Base-by-base conservation (phyloP, 2,113 vertebrate genomes). In the Chionodraco myersi region DNA sequence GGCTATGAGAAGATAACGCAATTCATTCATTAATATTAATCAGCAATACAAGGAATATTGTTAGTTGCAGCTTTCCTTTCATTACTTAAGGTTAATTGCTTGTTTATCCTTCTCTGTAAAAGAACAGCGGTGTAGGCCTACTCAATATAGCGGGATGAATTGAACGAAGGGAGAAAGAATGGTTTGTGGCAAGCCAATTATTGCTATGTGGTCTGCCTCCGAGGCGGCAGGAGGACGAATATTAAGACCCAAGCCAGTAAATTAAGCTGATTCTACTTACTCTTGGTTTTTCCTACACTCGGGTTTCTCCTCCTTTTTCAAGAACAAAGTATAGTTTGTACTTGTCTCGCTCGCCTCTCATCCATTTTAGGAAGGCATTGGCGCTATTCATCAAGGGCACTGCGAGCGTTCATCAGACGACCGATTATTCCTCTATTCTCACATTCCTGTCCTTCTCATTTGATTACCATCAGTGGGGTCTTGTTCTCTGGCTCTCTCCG, bases 401-500 rank as follows among this genome's bases (percentile, higher is more conserved):
- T 61, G 74, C 80, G 77, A 84, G 82, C 41, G 74, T 80, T 91
- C 82, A 91, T 92, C 86, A 89, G 81, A 82, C 34, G 57, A 21
- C 61, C 48, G 64, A 88, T 89, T 87, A 89, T 89, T 90, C 76
- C 83, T 73, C 79, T 53, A 54, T 88, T 91, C 85, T 84, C 78
- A 58, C 72, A 26, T 79, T 80, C 74, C 87, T 82, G 82, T 88
- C 87, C 74, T 72, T 80, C 88, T 89, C 89, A 79, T 92, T 89
- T 88, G 90, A 90, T 92, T 86, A 89, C 86, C 86, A 90, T 92
- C 91, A 87, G 86, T 69, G 62, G 77, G 86, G 89, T 92, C 87
- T 89, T 88, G 84, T 92, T 89, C 87, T 61, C 84, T 63, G 48
- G 11, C 74, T 88, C 72, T 80, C 78, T 79, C 75, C 64, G 64